These are phyloP conservation scores for Neopipo cinnamomea DNA, from an alignment of 2,113 vertebrate genomes.

Conservation along the genomic window DNA sequence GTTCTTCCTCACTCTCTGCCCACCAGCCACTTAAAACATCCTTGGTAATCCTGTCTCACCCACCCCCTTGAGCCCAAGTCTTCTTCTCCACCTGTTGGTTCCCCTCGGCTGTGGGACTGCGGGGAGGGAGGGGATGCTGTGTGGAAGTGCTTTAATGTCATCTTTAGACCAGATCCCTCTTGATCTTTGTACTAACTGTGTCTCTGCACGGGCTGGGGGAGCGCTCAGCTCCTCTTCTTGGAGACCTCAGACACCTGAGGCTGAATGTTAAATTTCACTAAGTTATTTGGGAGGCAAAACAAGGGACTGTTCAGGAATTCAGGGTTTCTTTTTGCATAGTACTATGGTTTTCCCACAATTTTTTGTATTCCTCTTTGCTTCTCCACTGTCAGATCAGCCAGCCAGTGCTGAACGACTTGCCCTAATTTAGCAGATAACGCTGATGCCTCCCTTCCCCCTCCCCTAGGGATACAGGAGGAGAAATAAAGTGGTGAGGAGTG, in stretches of 20 bases:
- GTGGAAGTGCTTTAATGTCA: neutral
- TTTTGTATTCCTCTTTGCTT: neutral
- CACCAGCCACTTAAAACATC: neutral
- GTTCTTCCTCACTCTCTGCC: neutral
- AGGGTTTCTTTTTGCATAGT: neutral
- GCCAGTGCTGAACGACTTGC: neutral
- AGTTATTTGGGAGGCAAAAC: neutral
- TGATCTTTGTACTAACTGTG: neutral
- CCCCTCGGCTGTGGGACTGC: neutral
- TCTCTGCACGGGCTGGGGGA: neutral
- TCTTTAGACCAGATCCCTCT: neutral
- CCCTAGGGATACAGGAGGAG: neutral
- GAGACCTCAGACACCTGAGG: neutral
- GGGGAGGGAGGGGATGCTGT: neutral
- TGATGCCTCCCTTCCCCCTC: neutral
- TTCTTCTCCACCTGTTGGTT: conserved; percentile 22
- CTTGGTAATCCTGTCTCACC: neutral
- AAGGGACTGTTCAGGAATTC: neutral
- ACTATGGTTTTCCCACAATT: neutral
- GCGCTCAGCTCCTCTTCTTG: neutral
- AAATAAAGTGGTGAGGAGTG: neutral
- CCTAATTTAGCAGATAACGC: conserved; percentile 21
- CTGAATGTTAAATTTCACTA: neutral
- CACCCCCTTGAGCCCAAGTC: neutral
- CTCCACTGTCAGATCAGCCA: neutral